Percentiles rank a stretch among this genome's conserved stretches.
Evolutionary conservation across 2,797 vertebrate species (phyloP).

Genomic region (Columba guinea): DNA sequence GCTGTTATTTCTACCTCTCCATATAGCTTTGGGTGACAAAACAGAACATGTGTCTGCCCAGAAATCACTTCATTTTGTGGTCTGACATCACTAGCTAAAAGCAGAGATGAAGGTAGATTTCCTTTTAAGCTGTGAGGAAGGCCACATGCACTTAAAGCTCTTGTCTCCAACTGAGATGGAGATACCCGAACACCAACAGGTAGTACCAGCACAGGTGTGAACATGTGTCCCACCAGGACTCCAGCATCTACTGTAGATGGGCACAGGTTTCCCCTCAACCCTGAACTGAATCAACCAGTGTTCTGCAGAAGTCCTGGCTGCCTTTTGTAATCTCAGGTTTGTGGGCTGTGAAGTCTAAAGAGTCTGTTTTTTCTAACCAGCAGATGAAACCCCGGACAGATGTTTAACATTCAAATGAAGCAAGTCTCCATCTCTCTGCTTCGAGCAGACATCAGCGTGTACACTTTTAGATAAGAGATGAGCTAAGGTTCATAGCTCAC

Average conservation of each 20-base stretch:
- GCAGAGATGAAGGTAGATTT: background rate
- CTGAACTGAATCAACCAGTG: background rate
- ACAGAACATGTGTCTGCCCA: background rate
- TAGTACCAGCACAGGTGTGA: background rate
- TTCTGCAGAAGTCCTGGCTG: background rate
- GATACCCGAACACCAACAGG: background rate
- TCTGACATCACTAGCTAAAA: background rate
- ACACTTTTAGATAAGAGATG: background rate
- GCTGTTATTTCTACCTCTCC: background rate
- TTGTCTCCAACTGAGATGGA: background rate
- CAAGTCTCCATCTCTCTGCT: background rate
- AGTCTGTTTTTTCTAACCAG: background rate
- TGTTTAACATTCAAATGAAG: background rate
- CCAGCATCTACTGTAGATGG: background rate
- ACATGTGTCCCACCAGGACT: background rate
- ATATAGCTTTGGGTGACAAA: background rate
- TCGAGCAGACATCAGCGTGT: background rate
- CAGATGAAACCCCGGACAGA: background rate
- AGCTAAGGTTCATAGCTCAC: constrained; percentile 19
- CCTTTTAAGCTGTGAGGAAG: background rate
- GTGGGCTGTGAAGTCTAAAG: background rate
- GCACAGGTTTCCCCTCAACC: background rate
- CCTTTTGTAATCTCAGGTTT: background rate
- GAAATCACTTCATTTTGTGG: background rate
- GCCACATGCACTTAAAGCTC: background rate